Conservation (phyloP, 1,140 invertebrate species). For the Cydia strobilella region DNA sequence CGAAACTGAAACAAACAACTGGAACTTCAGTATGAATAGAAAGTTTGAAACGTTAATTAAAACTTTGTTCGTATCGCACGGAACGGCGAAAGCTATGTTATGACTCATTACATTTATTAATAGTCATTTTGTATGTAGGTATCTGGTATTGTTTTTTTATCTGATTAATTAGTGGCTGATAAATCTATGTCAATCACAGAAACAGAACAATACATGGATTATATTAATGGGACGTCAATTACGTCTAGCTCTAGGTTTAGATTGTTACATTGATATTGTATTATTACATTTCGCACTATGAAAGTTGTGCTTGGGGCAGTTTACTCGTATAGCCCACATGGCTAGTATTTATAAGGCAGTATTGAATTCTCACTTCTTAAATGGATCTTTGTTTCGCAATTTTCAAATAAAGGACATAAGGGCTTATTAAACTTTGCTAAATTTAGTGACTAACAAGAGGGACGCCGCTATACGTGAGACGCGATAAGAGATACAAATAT, state of each 20-base stretch:
- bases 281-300: not conserved
- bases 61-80: conserved; percentile 52
- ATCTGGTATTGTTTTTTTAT: conserved; percentile 35
- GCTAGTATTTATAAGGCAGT: too few species aligned
- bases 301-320: too few species aligned
- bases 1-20: conserved; percentile 46
- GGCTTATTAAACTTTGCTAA: too few species aligned
- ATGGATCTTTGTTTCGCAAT: too few species aligned
- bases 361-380: too few species aligned
- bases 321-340: too few species aligned
- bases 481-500: too few species aligned
- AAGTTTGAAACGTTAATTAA: conserved; percentile 61
- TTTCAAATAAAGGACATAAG: too few species aligned
- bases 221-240: not conserved
- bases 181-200: conserved; percentile 21
- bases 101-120: conserved; percentile 51
- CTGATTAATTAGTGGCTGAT: conserved; percentile 37
- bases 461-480: too few species aligned
- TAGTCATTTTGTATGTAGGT: conserved; percentile 40
- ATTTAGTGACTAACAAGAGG: too few species aligned
- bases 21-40: conserved; percentile 49
- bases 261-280: not conserved
- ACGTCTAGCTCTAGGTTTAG: not conserved
- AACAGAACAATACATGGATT: not conserved
- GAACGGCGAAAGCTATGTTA: conserved; percentile 50